These are phyloP conservation scores for Phenganax stokvisi DNA, from an alignment of 92 coral and sea anemone species.

Conservation along the genomic window DNA sequence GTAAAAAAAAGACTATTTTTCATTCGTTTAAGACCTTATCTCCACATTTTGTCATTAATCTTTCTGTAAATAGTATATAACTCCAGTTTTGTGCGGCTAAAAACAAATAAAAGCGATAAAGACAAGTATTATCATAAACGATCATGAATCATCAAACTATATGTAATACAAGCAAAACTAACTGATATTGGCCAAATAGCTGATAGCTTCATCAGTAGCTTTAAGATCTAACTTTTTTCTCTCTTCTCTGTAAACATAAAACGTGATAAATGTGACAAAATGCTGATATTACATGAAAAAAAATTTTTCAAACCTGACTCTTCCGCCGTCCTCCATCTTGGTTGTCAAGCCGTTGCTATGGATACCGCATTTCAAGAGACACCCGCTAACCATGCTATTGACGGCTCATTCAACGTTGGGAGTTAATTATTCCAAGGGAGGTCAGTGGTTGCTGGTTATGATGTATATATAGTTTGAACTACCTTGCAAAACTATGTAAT, in stretches of 20 bases:
- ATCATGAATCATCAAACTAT: background rate
- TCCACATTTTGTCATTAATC: conserved; percentile 5
- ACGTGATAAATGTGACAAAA: background rate
- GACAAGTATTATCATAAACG: background rate
- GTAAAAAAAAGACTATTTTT: background rate
- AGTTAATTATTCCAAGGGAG: too few relatives aligned
- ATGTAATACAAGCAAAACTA: conserved; percentile 28
- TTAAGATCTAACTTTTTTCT: conserved; percentile 20
- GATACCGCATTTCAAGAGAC: background rate
- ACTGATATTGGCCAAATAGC: conserved; percentile 67
- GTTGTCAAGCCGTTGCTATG: conserved; percentile 22
- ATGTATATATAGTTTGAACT: too few relatives aligned
- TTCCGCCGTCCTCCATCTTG: conserved; percentile 30
- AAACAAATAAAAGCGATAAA: background rate
- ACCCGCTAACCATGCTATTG: background rate
- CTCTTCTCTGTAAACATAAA: conserved; percentile 10
- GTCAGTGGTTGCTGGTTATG: too few relatives aligned
- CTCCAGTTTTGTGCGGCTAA: conserved; percentile 25
- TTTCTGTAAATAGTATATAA: conserved; percentile 10
- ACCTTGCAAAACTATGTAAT: background rate
- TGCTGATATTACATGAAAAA: background rate
- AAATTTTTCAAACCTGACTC: conserved; percentile 4
- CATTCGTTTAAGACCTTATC: conserved; percentile 7
- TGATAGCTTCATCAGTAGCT: conserved; percentile 71
- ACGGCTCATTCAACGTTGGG: too few relatives aligned